Percentiles rank a stretch among this genome's conserved stretches.
phyloP scores from a whole-genome alignment of 1,140 invertebrate species.

The Neodiprion virginianus region DNA sequence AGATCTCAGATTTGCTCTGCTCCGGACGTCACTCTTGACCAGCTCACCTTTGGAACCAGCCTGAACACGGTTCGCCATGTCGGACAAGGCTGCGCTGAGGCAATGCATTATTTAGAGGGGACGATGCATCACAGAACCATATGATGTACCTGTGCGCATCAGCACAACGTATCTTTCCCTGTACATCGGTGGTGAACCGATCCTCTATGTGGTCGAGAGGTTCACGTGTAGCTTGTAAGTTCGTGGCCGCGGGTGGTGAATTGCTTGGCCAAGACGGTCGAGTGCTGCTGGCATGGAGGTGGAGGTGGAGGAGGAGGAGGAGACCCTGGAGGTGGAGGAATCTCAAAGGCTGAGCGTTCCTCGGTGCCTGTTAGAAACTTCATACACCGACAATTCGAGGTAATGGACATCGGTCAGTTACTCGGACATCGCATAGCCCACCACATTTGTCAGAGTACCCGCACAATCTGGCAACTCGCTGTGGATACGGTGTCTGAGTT shows the following conservation, averaged over 20 bases:
- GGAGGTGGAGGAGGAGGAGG: background rate
- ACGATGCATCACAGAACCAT: conserved; percentile 2
- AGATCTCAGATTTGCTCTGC: too few relatives aligned
- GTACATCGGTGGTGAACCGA: background rate
- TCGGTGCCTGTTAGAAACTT: background rate
- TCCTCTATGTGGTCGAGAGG: background rate
- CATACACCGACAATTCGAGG: background rate
- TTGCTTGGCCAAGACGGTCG: background rate
- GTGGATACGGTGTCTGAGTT: too few relatives aligned
- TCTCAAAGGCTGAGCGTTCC: background rate
- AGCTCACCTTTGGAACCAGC: background rate
- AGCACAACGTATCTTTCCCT: background rate
- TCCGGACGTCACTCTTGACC: too few relatives aligned
- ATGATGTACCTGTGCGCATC: background rate
- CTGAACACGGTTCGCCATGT: background rate
- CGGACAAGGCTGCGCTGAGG: background rate
- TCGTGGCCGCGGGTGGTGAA: conserved; percentile 6
- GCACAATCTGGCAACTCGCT: background rate
- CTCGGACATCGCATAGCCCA: background rate
- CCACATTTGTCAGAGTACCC: background rate
- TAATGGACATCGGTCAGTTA: conserved; percentile 5
- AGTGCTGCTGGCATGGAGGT: too few relatives aligned
- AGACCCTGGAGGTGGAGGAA: background rate
- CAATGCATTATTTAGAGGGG: conserved; percentile 9
- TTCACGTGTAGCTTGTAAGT: conserved; percentile 12